Evolutionary conservation across 2,888 invertebrate species (phyloP), one percentile per base, ranked within the genome.

Genomic region (Athrips mouffetella): DNA sequence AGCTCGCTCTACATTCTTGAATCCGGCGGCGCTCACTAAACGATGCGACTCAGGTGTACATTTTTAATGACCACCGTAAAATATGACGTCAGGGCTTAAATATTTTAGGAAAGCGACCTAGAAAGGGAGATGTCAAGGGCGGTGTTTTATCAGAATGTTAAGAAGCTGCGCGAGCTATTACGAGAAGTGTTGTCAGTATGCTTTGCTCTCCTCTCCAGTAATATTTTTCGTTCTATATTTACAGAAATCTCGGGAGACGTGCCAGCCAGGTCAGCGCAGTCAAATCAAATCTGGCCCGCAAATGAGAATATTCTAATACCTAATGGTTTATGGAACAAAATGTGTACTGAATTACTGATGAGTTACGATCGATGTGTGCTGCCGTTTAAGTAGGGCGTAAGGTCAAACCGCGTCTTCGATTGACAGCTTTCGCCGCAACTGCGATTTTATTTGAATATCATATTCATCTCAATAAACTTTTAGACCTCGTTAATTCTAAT

Each of bases 211-310:
- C 75, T n/a, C n/a, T 37, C 37, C 37, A 78, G 78, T 67, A 75
- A 77, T 74, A 76, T 72, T 73, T 62, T 67, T 62, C 53, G 72
- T 70, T 79, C 79, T 82, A 83, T 76, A 79, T 79, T 78, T 80
- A 77, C 69, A 67, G 68, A 69, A 62, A 62, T 66, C 63, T 70
- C 73, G 82, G 82, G 83, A 83, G 68, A 59, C 62, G 65, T 83
- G 84, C 83, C 84, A 83, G 80, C 68, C 62, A 70, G 71, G 71
- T 73, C 68, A 66, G 59, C 66, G 59, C 56, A 53, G 49, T 48
- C 54, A 53, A 60, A 63, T 62, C 63, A 58, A 67, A 66, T 63
- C 57, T 48, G 61, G 59, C 57, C 52, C 53, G 55, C 53, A 29
- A 45, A 40, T 51, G 48, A 33, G 25, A 37, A 48, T 42, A 6